These are phyloP conservation scores for Brachionichthys hirsutus DNA, from an alignment of 2,113 vertebrate genomes.

Conservation along the genomic window DNA sequence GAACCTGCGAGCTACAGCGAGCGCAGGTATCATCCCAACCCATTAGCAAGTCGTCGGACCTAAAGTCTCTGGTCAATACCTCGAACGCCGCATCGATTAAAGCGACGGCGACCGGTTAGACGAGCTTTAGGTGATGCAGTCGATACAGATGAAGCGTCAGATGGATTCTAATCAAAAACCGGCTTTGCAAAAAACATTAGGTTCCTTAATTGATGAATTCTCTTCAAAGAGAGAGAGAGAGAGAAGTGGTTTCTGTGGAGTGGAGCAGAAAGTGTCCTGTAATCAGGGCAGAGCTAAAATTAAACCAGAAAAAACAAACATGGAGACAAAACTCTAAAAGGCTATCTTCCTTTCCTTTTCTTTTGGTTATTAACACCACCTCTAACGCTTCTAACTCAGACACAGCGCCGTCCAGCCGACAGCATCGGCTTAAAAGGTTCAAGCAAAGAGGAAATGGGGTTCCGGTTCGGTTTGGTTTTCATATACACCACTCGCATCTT, in stretches of 20 bases:
- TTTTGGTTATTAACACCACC: background rate
- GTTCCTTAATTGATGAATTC: background rate
- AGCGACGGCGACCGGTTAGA: constrained; percentile 18
- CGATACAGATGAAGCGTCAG: constrained; percentile 13
- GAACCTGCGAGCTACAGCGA: constrained; percentile 36
- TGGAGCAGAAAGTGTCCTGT: background rate
- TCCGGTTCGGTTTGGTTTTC: background rate
- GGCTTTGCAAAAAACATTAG: background rate
- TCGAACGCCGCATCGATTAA: constrained; percentile 35
- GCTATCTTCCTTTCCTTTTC: background rate
- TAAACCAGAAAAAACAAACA: constrained; percentile 1
- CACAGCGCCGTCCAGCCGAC: background rate
- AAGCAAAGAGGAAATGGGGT: background rate
- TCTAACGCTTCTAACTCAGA: constrained; percentile 3
- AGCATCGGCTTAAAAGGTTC: background rate
- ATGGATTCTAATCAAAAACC: constrained; percentile 10
- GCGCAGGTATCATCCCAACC: constrained; percentile 41
- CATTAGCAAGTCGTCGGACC: constrained; percentile 43
- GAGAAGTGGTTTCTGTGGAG: background rate
- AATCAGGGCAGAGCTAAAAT: background rate
- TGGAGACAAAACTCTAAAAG: too few relatives aligned
- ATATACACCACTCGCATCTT: too few relatives aligned
- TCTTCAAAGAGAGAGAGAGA: background rate
- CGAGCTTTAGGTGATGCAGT: constrained; percentile 17
- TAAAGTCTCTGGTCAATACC: constrained; percentile 58